Base-by-base conservation (phyloP, 2,113 vertebrate species). In the Catagonus wagneri region DNA sequence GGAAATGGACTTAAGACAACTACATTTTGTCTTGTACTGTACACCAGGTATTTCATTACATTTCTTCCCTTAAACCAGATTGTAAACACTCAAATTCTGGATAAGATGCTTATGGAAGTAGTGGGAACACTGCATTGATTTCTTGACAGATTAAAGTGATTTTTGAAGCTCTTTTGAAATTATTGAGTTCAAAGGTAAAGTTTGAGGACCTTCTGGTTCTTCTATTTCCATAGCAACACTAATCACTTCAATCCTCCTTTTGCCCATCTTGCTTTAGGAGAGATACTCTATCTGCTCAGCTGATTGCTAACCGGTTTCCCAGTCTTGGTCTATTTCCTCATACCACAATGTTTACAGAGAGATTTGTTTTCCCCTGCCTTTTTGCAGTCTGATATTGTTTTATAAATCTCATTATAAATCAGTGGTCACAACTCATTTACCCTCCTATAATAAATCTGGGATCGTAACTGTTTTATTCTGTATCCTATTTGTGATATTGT, bases 61-160 rank as follows among this genome's bases (percentile, higher is more conserved):
- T 93, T 79, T 81, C 20, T 80, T 50, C 65, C 52, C 80, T 90
- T 75, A 90, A 90, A 83, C n/a, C 60, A 74, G 80, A 69, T 19
- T 83, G 87, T 76, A 84, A 93, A 84, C 54, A 68, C 84, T 92
- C 80, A 97, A 75, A 58, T 85, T 72, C 56, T 61, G 50, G 61
- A 63, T 68, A 81, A 89, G 90, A 76, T 72, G 34, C 89, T 93
- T 80, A 58, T 27, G 87, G 75, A 72, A 65, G 89, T n/a, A 65
- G n/a, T 83, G 79, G 69, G 34, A 87, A 87, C 14, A 25, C 14
- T 50, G 74, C 11, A 54, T 32, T 84, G 75, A 92, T n/a, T 87
- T 92, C 71, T 90, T 92, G 92, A 90, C 58, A 81, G 92, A 94
- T 76, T 93, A 86, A 96, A 61, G 34, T 96, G 86, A 86, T 90